Conservation (phyloP, 2,113 vertebrate species). For the Microcebus griseorufus region DNA sequence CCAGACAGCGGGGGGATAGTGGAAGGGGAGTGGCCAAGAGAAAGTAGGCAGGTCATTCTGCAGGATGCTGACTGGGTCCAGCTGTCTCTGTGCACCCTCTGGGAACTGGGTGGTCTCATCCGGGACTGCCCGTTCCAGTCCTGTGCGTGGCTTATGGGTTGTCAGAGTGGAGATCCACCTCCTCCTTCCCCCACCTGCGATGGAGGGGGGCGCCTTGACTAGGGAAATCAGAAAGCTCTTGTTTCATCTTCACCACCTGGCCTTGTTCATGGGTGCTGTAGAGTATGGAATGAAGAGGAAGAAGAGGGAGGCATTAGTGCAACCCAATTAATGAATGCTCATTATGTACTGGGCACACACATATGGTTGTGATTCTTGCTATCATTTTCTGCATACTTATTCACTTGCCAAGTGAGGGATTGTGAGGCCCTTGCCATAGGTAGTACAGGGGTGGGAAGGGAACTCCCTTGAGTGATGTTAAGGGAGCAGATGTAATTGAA, state of each 20-base stretch:
- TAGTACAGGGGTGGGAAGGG: background rate
- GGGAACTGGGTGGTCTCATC: background rate
- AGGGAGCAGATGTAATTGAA: background rate
- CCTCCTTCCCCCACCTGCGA: background rate
- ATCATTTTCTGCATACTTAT: background rate
- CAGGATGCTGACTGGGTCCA: too few relatives aligned
- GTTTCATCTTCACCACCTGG: background rate
- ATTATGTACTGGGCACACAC: background rate
- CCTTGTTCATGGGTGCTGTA: background rate
- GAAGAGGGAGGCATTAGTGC: background rate
- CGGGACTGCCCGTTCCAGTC: fast-evolving
- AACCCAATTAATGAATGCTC: background rate
- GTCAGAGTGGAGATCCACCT: background rate
- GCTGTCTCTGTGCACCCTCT: background rate
- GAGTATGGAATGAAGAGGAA: background rate
- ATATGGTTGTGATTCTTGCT: background rate
- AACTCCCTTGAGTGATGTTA: background rate
- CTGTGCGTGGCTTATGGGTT: background rate
- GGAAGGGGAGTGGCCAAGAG: background rate
- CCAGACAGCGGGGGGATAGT: background rate
- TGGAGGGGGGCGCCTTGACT: background rate
- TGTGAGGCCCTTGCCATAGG: background rate
- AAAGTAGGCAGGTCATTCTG: background rate
- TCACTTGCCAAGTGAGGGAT: background rate
- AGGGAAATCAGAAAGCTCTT: background rate